Percentiles rank a stretch among this genome's conserved stretches.
phyloP scores from a whole-genome alignment of 2,797 vertebrate species.

The Sebastes steindachneri region DNA sequence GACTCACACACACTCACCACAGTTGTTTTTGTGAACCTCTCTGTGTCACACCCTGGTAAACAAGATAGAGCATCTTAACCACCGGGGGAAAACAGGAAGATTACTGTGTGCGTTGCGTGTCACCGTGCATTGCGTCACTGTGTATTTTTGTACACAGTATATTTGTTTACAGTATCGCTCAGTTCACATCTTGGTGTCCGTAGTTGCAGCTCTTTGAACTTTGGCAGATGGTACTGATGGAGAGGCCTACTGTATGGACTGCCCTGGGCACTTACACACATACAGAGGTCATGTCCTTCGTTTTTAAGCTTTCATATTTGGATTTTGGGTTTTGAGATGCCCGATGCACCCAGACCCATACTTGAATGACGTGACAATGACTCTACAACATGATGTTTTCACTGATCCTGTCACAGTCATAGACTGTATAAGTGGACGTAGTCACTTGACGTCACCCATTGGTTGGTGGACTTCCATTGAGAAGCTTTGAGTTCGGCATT shows the following conservation, averaged over 20 bases:
- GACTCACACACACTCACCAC: not conserved
- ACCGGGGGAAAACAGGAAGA: constrained; percentile 59
- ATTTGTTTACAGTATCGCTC: constrained; percentile 42
- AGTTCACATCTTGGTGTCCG: constrained; percentile 30
- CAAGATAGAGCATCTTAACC: constrained; percentile 64
- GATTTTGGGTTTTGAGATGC: not conserved
- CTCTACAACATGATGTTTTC: too few relatives aligned
- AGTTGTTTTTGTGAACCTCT: constrained; percentile 33
- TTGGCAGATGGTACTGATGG: not conserved
- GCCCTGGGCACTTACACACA: not conserved
- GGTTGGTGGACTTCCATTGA: too few relatives aligned
- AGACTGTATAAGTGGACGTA: too few relatives aligned
- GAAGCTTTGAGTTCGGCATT: too few relatives aligned
- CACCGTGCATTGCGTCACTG: constrained; percentile 3
- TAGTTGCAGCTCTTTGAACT: constrained; percentile 48
- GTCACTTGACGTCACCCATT: too few relatives aligned
- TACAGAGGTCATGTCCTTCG: not conserved
- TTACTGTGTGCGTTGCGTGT: constrained; percentile 45
- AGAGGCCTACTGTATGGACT: not conserved
- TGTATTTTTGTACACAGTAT: constrained; percentile 16
- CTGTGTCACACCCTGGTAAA: constrained; percentile 64
- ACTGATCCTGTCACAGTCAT: not conserved
- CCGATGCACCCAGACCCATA: not conserved
- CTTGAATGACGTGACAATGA: too few relatives aligned
- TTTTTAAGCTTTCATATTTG: not conserved